Base-by-base conservation (phyloP, 2,797 vertebrate genomes). In the Glossophaga mutica region DNA sequence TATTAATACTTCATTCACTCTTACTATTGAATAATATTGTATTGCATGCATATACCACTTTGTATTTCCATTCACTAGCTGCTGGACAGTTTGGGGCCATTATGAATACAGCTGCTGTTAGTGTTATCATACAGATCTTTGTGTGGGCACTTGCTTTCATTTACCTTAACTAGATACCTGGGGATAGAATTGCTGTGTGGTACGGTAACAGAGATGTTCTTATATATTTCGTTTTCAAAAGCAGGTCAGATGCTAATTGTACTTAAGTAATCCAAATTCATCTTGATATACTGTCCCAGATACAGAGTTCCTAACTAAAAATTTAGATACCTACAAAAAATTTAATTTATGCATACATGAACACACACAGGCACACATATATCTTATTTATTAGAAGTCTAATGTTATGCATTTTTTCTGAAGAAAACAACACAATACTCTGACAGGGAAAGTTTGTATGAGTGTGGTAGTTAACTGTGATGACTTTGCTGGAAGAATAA, bases 181-280 rank as follows among this genome's bases (percentile, higher is more conserved):
- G 19, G 24, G 68, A 57, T 78, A 73, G 32, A 39, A 46, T 62
- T 91, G 46, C 12, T 85, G 34, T 50, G 21, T 68, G 21, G 24
- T 73, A 55, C 71, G 5, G 3, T 93, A 42, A 68, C 26, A 87
- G 12, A 84, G n/a, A 6, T 65, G 68, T 71, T 92, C 39, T 77
- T 79, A 76, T 19, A 92, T 14, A 62, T 87, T 84, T 90, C 79
- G 9, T 85, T 83, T 92, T 88, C 50, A 90, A 84, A 65, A 84
- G 14, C 12, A 94, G 24, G 21, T 81, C 10, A 83, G 42, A 88
- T 55, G 11, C 32, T 70, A 24, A 52, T 46, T 85, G 9, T 74
- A 57, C 74, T 77, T 87, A 74, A 95, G 67, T 68, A 74, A 89
- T 55, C 52, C 15, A 84, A 88, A 74, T 91, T 26, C 9, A 68